phyloP scores from a whole-genome alignment of 1,140 invertebrate genomes.

The Drosophila pandora region DNA sequence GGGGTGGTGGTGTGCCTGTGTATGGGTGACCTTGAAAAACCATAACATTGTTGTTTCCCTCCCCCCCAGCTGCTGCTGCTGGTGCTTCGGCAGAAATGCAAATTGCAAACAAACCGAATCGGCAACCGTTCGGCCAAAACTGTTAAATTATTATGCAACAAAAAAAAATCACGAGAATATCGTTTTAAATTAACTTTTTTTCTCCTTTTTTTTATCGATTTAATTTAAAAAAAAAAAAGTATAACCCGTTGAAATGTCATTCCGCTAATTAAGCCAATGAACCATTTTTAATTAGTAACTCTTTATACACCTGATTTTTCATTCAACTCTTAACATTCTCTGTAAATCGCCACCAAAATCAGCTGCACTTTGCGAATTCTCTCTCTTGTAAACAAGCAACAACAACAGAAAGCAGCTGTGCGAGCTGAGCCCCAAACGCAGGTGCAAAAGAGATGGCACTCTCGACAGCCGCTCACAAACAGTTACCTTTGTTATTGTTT shows the following conservation, averaged over 20 bases:
- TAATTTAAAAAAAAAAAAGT: conserved; percentile 14
- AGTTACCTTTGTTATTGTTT: conserved; percentile 39
- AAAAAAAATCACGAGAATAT: conserved; percentile 22
- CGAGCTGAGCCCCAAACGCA: conserved; percentile 17
- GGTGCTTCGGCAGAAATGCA: conserved; percentile 60
- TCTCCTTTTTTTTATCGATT: conserved; percentile 5
- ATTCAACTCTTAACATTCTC: conserved; percentile 6
- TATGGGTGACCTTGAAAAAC: conserved; percentile 74
- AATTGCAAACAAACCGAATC: conserved; percentile 73
- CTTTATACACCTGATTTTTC: not conserved
- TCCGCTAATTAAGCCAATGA: not conserved
- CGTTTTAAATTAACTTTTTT: conserved; percentile 3
- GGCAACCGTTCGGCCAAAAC: conserved; percentile 59
- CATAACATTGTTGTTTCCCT: conserved; percentile 69
- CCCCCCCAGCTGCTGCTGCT: conserved; percentile 4
- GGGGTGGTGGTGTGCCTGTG: conserved; percentile 35
- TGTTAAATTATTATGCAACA: conserved; percentile 76
- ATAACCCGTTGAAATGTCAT: too few species aligned
- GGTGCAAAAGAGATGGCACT: conserved; percentile 26
- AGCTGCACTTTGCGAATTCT: conserved; percentile 29
- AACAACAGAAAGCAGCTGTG: conserved; percentile 42
- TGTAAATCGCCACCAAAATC: conserved; percentile 16
- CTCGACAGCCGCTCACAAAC: conserved; percentile 12
- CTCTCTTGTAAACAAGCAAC: conserved; percentile 10
- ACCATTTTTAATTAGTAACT: not conserved